phyloP scores from a whole-genome alignment of 2,113 vertebrate species.

The Colossoma macropomum region DNA sequence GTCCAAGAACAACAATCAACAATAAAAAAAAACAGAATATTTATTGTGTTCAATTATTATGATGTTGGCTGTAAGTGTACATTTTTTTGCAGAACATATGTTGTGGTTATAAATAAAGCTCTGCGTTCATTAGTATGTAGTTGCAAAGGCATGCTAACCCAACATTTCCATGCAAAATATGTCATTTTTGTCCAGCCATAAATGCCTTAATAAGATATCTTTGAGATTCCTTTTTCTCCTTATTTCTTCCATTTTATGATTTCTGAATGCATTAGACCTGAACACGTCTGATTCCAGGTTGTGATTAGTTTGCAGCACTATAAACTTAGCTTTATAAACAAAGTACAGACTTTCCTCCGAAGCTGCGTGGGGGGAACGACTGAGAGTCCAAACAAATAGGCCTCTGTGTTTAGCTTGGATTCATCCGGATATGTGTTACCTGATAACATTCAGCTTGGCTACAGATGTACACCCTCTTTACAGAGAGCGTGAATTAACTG shows the following conservation, averaged over 20 bases:
- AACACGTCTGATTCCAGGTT: constrained; percentile 65
- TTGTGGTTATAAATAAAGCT: too few species aligned
- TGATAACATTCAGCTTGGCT: constrained; percentile 65
- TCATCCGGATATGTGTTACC: constrained; percentile 68
- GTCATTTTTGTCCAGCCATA: too few species aligned
- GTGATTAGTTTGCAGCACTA: constrained; percentile 66
- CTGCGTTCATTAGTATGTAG: too few species aligned
- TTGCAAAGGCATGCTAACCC: too few species aligned
- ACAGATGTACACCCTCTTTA: constrained; percentile 56
- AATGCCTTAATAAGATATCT: too few species aligned
- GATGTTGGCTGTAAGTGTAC: not conserved
- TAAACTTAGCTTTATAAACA: constrained; percentile 73
- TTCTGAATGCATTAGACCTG: constrained; percentile 58
- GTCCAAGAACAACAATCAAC: too few species aligned
- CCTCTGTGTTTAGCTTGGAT: constrained; percentile 69
- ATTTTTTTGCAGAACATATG: too few species aligned
- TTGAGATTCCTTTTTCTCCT: too few species aligned
- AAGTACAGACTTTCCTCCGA: constrained; percentile 65
- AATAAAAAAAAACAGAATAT: too few species aligned
- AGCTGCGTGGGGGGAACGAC: constrained; percentile 59
- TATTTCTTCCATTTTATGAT: constrained; percentile 31
- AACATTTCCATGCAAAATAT: too few species aligned
- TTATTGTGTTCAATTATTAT: not conserved
- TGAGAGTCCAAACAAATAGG: constrained; percentile 65
- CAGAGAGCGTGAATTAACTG: not conserved